Evolutionary conservation across 2,797 vertebrate genomes (phyloP).

Genomic region (Netta rufina): DNA sequence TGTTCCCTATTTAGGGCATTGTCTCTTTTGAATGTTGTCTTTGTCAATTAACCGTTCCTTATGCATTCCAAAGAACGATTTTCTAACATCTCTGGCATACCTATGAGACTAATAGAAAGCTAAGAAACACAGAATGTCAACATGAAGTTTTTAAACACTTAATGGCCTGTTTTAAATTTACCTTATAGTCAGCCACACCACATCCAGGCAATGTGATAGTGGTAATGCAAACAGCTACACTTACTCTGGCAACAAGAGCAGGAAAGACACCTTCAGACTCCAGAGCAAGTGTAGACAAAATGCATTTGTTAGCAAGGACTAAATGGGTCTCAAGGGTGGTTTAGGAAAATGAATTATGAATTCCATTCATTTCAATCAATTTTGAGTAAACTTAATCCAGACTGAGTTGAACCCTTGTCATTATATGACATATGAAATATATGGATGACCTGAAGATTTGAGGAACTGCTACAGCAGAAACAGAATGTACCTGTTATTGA

Average conservation of each 20-base stretch:
- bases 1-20: background rate
- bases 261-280: background rate
- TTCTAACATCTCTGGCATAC: background rate
- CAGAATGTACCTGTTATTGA: background rate
- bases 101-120: background rate
- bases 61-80: background rate
- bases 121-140: background rate
- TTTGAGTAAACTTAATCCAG: background rate
- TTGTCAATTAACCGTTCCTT: background rate
- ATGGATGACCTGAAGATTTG: background rate
- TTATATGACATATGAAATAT: background rate
- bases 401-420: background rate
- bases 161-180: background rate
- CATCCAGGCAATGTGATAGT: rapidly evolving
- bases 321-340: background rate
- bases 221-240: background rate
- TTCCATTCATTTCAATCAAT: background rate
- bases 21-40: background rate
- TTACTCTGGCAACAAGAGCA: background rate
- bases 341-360: background rate
- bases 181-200: background rate
- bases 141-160: background rate
- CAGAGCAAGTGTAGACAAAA: background rate
- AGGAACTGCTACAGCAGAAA: background rate
- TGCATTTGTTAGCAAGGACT: background rate